Conservation (phyloP, 2,113 vertebrate species). For the Zosterops hypoxanthus region DNA sequence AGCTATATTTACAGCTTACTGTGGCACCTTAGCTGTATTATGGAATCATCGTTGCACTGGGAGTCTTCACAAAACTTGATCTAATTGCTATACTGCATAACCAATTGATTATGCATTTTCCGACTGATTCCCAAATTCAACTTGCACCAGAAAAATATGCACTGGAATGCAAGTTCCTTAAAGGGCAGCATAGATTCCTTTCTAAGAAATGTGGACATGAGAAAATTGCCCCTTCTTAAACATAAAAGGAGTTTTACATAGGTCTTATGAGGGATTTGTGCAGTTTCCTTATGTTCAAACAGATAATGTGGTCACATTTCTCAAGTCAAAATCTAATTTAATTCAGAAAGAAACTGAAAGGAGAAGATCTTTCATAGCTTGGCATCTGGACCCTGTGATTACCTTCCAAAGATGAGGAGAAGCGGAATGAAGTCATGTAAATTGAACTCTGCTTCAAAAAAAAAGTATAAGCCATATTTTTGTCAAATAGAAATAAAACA, state of each 20-base stretch:
- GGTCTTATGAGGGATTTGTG: slow-evolving; percentile 58
- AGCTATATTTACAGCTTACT: neutral
- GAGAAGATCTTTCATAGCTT: slow-evolving; percentile 60
- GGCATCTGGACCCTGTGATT: slow-evolving; percentile 65
- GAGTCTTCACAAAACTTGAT: slow-evolving; percentile 19
- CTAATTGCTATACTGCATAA: slow-evolving; percentile 41
- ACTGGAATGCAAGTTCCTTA: slow-evolving; percentile 37
- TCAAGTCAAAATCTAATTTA: slow-evolving; percentile 69
- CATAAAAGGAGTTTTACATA: slow-evolving; percentile 66
- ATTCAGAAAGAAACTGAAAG: slow-evolving; percentile 60
- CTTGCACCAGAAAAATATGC: slow-evolving; percentile 28
- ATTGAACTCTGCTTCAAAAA: slow-evolving; percentile 58
- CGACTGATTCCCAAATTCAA: slow-evolving; percentile 18
- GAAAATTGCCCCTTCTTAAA: slow-evolving; percentile 62
- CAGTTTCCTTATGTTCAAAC: slow-evolving; percentile 67
- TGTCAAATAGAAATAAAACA: slow-evolving; percentile 45
- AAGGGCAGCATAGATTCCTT: slow-evolving; percentile 7
- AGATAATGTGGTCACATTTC: slow-evolving; percentile 65
- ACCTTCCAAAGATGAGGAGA: slow-evolving; percentile 39
- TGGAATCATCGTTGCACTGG: neutral
- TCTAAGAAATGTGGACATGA: slow-evolving; percentile 25
- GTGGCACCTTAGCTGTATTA: neutral
- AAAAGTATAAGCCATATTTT: slow-evolving; percentile 38
- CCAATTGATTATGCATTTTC: slow-evolving; percentile 49
- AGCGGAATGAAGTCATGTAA: slow-evolving; percentile 22